A percentile compares a stretch with the other conserved stretches of the same genome.
These are phyloP conservation scores for Sinotaia quadrata DNA, from an alignment of 2,888 invertebrate genomes.

Conservation along the genomic window DNA sequence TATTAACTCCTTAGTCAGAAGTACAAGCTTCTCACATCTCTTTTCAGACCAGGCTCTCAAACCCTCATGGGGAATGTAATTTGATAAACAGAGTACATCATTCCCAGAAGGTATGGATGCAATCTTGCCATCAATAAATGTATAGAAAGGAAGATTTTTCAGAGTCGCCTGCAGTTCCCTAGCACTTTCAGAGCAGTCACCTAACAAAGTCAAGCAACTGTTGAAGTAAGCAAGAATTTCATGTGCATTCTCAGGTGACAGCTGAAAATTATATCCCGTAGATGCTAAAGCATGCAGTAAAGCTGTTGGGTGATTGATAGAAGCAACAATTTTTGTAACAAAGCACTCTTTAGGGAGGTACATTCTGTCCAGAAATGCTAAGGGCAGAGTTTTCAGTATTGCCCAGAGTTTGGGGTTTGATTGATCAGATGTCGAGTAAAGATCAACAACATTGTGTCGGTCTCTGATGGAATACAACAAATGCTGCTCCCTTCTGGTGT, in stretches of 20 bases:
- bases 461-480: constrained; percentile 14
- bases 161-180: not conserved
- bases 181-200: not conserved
- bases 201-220: not conserved
- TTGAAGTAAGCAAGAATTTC: constrained; percentile 10
- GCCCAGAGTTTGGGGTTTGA: not conserved
- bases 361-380: constrained; percentile 3
- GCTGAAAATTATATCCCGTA: not conserved
- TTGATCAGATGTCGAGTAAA: not conserved
- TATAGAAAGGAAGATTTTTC: constrained; percentile 8
- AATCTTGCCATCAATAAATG: not conserved
- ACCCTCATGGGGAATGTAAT: constrained; percentile 18
- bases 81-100: not conserved
- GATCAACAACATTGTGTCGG: not conserved
- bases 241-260: not conserved
- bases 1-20: constrained; percentile 25
- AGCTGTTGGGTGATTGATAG: constrained; percentile 12
- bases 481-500: not conserved
- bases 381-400: constrained; percentile 1
- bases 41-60: constrained; percentile 18
- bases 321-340: constrained; percentile 14
- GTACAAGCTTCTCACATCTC: not conserved
- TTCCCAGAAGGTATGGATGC: not conserved
- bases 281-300: constrained; percentile 14
- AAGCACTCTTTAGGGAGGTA: not conserved